Evolutionary conservation across 2,888 invertebrate species (phyloP).

Genomic region (Escarpia spicata): DNA sequence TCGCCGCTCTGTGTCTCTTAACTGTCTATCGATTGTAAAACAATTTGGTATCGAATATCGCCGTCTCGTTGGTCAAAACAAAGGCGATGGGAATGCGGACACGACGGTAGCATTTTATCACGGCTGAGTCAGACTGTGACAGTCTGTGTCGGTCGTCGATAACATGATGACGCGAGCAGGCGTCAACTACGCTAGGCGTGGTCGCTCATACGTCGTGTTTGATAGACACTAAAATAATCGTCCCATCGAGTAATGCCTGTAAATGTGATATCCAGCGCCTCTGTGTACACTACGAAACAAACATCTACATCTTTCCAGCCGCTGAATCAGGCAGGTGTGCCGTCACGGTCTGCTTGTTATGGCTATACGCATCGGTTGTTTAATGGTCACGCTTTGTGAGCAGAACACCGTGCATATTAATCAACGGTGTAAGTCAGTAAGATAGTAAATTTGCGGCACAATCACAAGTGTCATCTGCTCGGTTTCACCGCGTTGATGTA

Average conservation of each 20-base stretch:
- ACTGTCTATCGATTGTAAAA: background rate
- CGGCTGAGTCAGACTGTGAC: background rate
- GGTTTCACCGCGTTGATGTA: background rate
- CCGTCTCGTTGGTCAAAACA: background rate
- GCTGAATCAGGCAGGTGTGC: slow-evolving; percentile 1
- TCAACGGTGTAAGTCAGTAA: background rate
- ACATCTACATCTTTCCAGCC: background rate
- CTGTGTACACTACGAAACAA: background rate
- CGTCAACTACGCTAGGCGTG: background rate
- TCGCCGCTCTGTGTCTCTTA: background rate
- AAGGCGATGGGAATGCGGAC: background rate
- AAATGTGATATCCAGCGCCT: background rate
- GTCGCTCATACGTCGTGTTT: background rate
- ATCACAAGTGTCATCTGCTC: background rate
- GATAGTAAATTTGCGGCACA: background rate
- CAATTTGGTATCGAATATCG: background rate
- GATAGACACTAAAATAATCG: background rate
- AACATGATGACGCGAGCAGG: background rate
- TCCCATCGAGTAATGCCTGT: background rate
- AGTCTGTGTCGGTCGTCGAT: background rate
- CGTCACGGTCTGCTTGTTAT: background rate
- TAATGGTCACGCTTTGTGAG: background rate
- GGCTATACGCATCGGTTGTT: background rate
- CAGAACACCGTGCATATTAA: background rate
- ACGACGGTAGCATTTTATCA: background rate